A percentile compares a stretch with the other conserved stretches of the same genome.
phyloP scores from a whole-genome alignment of 2,797 vertebrate species.

The Heterohyrax brucei region DNA sequence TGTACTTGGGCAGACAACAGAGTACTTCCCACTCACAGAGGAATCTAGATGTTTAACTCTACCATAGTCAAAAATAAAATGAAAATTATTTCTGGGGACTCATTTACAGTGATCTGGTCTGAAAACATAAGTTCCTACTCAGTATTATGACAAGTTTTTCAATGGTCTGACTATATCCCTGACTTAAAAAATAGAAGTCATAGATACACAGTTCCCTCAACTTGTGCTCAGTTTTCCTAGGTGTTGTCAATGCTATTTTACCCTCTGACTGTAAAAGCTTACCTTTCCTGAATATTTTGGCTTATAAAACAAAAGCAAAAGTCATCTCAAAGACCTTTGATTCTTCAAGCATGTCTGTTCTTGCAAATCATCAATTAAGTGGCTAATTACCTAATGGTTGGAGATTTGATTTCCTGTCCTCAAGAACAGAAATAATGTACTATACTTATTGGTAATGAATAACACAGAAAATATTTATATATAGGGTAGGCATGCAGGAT shows the following conservation, averaged over 20 bases:
- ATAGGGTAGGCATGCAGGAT: background rate
- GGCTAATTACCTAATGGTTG: background rate
- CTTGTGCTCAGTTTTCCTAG: background rate
- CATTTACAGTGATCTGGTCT: slow-evolving; percentile 5
- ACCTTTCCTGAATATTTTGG: slow-evolving; percentile 13
- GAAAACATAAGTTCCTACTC: background rate
- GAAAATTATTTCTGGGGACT: slow-evolving; percentile 55
- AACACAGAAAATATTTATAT: background rate
- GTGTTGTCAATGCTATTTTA: background rate
- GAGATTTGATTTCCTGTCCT: background rate
- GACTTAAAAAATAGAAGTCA: slow-evolving; percentile 10
- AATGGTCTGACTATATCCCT: background rate
- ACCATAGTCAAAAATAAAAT: slow-evolving; percentile 54
- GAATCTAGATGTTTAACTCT: background rate
- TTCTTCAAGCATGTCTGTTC: slow-evolving; percentile 25
- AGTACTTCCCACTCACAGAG: background rate
- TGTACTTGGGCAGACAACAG: background rate
- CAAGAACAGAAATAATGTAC: background rate
- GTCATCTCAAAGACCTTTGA: background rate
- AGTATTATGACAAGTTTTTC: slow-evolving; percentile 6
- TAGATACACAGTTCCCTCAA: slow-evolving; percentile 3
- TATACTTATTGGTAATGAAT: background rate
- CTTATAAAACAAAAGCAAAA: background rate
- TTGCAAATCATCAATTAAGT: background rate
- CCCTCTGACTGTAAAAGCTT: background rate